Conservation (phyloP, 2,113 vertebrate genomes). For the Strix aluco region DNA sequence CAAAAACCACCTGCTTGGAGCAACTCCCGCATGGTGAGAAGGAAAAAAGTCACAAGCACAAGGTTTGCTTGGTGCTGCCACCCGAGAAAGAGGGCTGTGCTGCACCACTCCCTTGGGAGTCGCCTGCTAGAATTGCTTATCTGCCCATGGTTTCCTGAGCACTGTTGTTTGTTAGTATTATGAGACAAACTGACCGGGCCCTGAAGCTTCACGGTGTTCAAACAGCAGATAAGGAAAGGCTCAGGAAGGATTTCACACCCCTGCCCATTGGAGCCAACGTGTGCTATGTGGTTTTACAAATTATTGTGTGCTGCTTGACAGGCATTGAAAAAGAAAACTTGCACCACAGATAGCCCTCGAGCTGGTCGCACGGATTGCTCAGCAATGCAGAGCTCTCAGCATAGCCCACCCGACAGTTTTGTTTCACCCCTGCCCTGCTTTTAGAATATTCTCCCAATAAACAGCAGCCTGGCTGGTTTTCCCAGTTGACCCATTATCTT, state of each 20-base stretch:
- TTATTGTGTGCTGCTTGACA: not conserved
- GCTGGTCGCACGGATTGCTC: rapidly evolving
- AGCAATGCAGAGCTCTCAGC: not conserved
- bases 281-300: not conserved
- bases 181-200: not conserved
- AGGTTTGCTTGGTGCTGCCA: not conserved
- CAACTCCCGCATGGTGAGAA: rapidly evolving
- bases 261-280: not conserved
- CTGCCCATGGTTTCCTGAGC: not conserved
- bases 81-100: not conserved
- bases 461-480: not conserved
- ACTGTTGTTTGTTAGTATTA: not conserved
- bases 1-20: not conserved
- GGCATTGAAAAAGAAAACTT: not conserved
- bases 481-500: not conserved
- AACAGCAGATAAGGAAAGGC: not conserved
- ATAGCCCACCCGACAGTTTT: not conserved
- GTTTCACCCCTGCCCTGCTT: not conserved
- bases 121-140: not conserved
- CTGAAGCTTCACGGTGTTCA: not conserved
- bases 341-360: not conserved
- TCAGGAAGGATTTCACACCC: not conserved
- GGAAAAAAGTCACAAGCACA: not conserved
- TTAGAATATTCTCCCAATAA: not conserved
- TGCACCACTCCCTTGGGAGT: not conserved